Evolutionary conservation across 1,140 invertebrate species (phyloP), one percentile per base, ranked within the genome.

Genomic region (Calephelis nemesis): DNA sequence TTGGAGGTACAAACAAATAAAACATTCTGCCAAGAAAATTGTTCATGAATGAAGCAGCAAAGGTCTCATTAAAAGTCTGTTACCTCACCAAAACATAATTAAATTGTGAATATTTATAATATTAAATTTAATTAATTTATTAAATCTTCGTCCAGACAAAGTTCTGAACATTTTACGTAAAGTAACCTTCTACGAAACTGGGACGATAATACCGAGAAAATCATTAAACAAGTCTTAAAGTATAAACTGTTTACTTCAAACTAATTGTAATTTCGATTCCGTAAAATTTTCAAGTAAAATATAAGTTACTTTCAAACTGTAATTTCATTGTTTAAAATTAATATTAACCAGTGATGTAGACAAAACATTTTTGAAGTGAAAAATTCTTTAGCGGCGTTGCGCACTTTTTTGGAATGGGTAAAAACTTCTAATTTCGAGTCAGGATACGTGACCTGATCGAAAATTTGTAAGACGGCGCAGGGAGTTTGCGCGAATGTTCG

Each of bases 161-260:
- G 50, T 54, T 54, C 11, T 54, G 19, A 54, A 54, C 50, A 54
- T 54, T 54, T 54, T 54, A 54, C 50, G 50, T 10, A 13, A 54
- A 54, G 13, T 50, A 52, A 19, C 13, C 13, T 7, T 4, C n/a
- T 13, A 13, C 5, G 5, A 54, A 54, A 54, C 50, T 54, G 50
- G 50, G 50, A 52, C 50, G 50, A 52, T 52, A 52, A 52, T 52
- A 15, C 50, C 50, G 50, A 52, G 62, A 67, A 60, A 71, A 67
- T 70, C 62, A 66, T 71, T 52, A 58, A 71, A 67, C 69, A 71
- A 71, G 60, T 64, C 50, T 67, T 49, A 49, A 71, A 71, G 65
- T 71, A 71, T 58, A 63, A 64, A 71, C 60, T 63, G 65, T 71
- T 71, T 71, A 71, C 45, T 54, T 39, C 19, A 54, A 54, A 54